Evolutionary conservation across 2,113 vertebrate genomes (phyloP).

Genomic region (Brachypodius melanocephalos): DNA sequence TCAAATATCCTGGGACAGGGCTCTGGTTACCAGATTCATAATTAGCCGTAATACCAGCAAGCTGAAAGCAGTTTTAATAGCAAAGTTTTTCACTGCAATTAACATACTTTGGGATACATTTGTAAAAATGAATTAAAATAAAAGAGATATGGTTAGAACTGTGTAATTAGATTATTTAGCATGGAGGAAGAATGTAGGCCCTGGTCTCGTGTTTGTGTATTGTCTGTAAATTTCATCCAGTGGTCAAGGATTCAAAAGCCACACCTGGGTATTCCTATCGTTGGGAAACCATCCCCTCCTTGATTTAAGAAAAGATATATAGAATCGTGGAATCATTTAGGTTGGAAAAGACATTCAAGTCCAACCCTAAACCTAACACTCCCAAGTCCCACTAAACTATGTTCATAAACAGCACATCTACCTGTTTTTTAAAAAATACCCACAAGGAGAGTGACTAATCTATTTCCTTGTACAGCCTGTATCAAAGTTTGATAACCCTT

Average conservation of each 20-base stretch:
- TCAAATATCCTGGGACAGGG: not conserved
- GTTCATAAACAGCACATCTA: not conserved
- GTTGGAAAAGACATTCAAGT: not conserved
- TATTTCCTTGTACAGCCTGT: not conserved
- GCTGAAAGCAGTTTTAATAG: not conserved
- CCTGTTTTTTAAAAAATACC: not conserved
- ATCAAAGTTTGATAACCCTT: not conserved
- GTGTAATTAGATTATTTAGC: not conserved
- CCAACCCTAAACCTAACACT: not conserved
- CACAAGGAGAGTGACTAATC: not conserved
- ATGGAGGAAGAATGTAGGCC: not conserved
- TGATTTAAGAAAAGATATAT: not conserved
- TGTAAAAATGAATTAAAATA: not conserved
- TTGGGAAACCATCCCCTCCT: accelerated
- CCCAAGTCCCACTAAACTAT: not conserved
- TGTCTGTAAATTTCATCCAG: not conserved
- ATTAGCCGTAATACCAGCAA: not conserved
- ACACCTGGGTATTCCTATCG: not conserved
- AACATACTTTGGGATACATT: not conserved
- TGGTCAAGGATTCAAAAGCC: not conserved
- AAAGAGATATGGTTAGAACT: not conserved
- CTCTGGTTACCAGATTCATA: not conserved
- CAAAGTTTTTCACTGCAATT: not conserved
- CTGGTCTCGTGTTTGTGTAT: accelerated
- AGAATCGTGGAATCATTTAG: not conserved